Percentiles rank a stretch among this genome's conserved stretches.
These are phyloP conservation scores for Diogma glabrata DNA, from an alignment of 2,888 invertebrate genomes.

Conservation along the genomic window DNA sequence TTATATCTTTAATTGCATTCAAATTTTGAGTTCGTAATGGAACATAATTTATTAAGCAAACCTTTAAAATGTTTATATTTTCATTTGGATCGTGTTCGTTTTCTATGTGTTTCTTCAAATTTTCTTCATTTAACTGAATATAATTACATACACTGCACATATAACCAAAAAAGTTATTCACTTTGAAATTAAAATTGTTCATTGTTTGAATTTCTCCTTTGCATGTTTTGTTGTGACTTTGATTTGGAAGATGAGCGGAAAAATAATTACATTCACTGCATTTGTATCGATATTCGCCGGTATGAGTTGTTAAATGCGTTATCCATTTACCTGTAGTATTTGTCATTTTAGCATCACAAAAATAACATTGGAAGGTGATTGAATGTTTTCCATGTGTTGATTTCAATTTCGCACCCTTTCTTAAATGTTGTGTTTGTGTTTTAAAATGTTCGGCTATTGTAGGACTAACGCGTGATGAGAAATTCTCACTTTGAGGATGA, in stretches of 20 bases:
- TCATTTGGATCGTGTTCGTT: slow-evolving; percentile 23
- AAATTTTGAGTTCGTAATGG: background rate
- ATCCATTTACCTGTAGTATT: slow-evolving; percentile 27
- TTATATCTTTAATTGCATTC: no score
- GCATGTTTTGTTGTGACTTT: slow-evolving; percentile 14
- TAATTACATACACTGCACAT: slow-evolving; percentile 63
- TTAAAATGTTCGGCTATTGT: no score
- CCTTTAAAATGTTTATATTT: background rate
- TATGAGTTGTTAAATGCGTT: slow-evolving; percentile 64
- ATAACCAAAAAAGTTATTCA: slow-evolving; percentile 37
- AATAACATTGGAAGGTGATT: no score
- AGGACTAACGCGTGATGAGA: slow-evolving; percentile 47
- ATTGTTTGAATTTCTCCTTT: slow-evolving; percentile 3
- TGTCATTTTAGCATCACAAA: slow-evolving; percentile 25
- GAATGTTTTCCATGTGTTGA: no score
- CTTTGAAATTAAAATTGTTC: background rate
- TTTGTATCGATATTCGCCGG: slow-evolving; percentile 60
- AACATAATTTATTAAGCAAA: background rate
- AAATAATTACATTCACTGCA: slow-evolving; percentile 46
- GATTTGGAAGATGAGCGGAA: slow-evolving; percentile 14
- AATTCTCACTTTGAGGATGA: slow-evolving; percentile 53
- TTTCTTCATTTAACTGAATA: slow-evolving; percentile 49
- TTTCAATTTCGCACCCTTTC: background rate
- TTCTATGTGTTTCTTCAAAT: slow-evolving; percentile 49
- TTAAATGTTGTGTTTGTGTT: slow-evolving; percentile 39